Evolutionary conservation across 2,797 vertebrate genomes (phyloP).

Genomic region (Gambelia wislizenii): DNA sequence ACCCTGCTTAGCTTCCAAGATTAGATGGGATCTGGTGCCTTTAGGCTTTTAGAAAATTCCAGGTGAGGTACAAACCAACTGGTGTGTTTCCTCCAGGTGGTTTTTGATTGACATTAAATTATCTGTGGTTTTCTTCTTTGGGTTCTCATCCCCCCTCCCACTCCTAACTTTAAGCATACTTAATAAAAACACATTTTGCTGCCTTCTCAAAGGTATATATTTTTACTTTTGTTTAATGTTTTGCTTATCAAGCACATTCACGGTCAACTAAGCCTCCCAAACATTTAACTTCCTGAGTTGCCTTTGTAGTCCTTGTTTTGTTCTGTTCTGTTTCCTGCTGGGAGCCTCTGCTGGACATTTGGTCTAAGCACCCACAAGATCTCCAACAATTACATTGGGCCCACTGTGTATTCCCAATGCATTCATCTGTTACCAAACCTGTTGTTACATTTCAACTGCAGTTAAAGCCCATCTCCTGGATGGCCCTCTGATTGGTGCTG

Average conservation of each 20-base stretch:
- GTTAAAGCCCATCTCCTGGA: conserved; percentile 38
- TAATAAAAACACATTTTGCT: neutral
- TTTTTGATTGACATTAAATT: conserved; percentile 28
- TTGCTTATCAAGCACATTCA: neutral
- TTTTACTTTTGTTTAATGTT: neutral
- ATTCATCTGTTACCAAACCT: conserved; percentile 56
- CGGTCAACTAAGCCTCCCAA: neutral
- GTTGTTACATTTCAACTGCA: conserved; percentile 34
- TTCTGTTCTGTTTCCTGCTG: conserved; percentile 16
- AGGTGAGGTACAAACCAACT: conserved; percentile 47
- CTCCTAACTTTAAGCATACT: neutral
- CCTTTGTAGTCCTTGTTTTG: conserved; percentile 44
- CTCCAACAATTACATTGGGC: conserved; percentile 56
- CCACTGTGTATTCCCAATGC: conserved; percentile 50
- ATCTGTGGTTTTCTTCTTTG: conserved; percentile 23
- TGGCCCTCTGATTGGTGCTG: conserved; percentile 56
- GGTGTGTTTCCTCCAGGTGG: conserved; percentile 36
- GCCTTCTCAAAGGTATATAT: neutral
- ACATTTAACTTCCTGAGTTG: neutral
- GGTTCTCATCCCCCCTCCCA: neutral
- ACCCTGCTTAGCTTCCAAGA: too few relatives aligned
- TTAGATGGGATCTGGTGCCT: too few relatives aligned
- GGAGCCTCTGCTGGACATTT: conserved; percentile 62
- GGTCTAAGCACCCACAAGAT: conserved; percentile 58
- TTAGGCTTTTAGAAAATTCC: conserved; percentile 13